These are phyloP conservation scores for Cheilosia variabilis DNA, from an alignment of 2,888 invertebrate genomes.

Conservation along the genomic window DNA sequence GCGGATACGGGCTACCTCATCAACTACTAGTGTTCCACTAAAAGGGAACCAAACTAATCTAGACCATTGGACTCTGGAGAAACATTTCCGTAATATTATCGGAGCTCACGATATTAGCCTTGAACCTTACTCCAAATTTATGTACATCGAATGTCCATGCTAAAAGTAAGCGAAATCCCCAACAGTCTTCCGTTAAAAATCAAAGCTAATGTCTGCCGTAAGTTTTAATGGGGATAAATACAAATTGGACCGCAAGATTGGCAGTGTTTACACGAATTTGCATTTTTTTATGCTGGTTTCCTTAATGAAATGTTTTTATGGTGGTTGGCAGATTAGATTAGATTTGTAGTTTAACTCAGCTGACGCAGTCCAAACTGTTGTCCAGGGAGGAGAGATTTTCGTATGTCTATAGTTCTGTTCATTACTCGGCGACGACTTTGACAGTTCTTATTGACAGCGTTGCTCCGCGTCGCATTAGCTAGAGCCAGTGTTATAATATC, in stretches of 20 bases:
- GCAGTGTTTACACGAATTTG: not conserved
- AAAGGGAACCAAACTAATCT: not conserved
- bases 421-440: too few species aligned
- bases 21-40: not conserved
- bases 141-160: too few species aligned
- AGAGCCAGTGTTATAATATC: too few species aligned
- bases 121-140: too few species aligned
- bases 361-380: not conserved
- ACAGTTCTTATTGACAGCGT: too few species aligned
- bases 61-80: not conserved
- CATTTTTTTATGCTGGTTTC: not conserved
- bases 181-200: not conserved
- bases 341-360: too few species aligned
- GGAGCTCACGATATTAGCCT: not conserved
- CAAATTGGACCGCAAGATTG: not conserved
- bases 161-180: too few species aligned
- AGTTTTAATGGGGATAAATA: not conserved
- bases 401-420: too few species aligned
- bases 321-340: not conserved
- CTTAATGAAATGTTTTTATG: not conserved
- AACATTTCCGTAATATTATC: not conserved
- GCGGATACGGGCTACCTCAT: not conserved
- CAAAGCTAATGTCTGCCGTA: not conserved
- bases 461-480: too few species aligned
- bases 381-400: too few species aligned